Evolutionary conservation across 2,113 vertebrate species (phyloP).

Genomic region (Apteryx mantelli): DNA sequence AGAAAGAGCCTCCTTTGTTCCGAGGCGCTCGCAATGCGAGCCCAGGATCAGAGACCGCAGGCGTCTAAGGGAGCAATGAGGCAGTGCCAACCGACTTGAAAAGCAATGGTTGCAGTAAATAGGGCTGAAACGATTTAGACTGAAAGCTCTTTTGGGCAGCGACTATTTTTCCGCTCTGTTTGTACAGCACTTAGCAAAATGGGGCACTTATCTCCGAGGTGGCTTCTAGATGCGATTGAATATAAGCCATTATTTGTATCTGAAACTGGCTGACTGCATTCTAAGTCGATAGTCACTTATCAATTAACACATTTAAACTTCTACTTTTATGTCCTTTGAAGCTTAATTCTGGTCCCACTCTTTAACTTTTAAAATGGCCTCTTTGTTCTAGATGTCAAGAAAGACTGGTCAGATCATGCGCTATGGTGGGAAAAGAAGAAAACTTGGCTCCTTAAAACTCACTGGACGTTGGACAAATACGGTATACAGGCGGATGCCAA

Average conservation of each 20-base stretch:
- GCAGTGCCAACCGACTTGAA: too few relatives aligned
- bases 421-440: conserved; percentile 99
- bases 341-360: background rate
- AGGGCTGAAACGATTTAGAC: background rate
- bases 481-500: conserved; percentile 96
- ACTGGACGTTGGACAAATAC: conserved; percentile 98
- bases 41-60: background rate
- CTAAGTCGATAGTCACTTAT: accelerated
- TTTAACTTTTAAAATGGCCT: background rate
- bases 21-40: background rate
- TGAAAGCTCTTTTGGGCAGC: background rate
- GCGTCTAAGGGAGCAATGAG: background rate
- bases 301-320: background rate
- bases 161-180: background rate
- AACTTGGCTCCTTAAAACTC: conserved; percentile 97
- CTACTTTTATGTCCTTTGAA: background rate
- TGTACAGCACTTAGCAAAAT: background rate
- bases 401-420: conserved; percentile 98
- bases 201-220: background rate
- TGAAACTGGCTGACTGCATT: accelerated
- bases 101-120: background rate
- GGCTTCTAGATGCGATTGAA: background rate
- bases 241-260: background rate
- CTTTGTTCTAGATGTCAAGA: conserved; percentile 90
- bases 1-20: background rate